Percentiles rank a stretch among this genome's conserved stretches.
phyloP scores from a whole-genome alignment of 2,113 vertebrate species.

The Cyphomyrus discorhynchus region DNA sequence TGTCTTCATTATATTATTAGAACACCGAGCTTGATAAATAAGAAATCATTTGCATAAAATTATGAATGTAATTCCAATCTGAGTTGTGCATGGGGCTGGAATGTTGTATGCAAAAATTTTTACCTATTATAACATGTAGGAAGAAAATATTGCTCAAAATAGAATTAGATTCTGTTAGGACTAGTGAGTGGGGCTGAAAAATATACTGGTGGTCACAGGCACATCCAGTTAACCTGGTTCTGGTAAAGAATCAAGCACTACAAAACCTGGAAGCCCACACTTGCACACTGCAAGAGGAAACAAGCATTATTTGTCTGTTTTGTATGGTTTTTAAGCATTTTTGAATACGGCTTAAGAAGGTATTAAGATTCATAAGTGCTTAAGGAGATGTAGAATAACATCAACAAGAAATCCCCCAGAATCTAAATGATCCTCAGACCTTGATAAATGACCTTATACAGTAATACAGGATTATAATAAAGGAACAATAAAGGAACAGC shows the following conservation, averaged over 20 bases:
- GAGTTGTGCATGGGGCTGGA: neutral
- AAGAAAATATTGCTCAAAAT: neutral
- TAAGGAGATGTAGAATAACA: neutral
- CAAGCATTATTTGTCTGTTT: neutral
- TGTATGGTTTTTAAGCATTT: neutral
- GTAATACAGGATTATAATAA: neutral
- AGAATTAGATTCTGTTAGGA: neutral
- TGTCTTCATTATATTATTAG: neutral
- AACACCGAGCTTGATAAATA: neutral
- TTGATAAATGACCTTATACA: neutral
- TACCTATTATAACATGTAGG: neutral
- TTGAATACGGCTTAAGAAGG: neutral
- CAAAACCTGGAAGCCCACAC: neutral
- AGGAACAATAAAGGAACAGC: neutral
- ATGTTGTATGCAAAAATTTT: neutral
- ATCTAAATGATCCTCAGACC: neutral
- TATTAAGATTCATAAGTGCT: neutral
- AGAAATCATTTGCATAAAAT: neutral
- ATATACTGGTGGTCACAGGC: neutral
- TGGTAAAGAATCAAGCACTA: neutral
- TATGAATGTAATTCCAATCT: neutral
- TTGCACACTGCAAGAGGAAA: neutral
- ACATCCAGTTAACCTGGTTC: neutral
- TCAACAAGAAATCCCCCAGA: neutral
- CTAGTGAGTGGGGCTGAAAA: neutral